A percentile compares a stretch with the other conserved stretches of the same genome.
Evolutionary conservation across 2,797 vertebrate genomes (phyloP).

Genomic region (Pitangus sulphuratus): DNA sequence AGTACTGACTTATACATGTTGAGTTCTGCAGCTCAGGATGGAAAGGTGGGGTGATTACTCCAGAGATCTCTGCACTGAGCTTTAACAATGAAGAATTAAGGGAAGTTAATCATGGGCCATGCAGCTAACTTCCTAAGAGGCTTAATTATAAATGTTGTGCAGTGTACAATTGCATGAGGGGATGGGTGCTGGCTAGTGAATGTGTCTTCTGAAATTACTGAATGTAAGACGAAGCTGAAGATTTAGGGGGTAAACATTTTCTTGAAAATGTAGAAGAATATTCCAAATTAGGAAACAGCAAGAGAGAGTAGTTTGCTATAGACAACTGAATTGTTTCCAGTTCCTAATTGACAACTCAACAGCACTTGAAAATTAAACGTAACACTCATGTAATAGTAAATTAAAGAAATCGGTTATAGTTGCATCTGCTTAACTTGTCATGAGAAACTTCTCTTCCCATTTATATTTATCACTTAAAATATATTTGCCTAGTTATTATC

Average conservation of each 20-base stretch:
- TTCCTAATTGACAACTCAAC: neutral
- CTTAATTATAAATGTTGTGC: slow-evolving; percentile 61
- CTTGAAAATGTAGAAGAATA: neutral
- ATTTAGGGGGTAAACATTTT: neutral
- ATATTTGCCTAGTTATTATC: slow-evolving; percentile 9
- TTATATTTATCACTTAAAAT: neutral
- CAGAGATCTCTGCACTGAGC: slow-evolving; percentile 4
- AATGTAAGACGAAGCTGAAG: neutral
- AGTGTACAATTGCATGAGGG: neutral
- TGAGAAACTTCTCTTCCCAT: neutral
- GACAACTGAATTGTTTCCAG: neutral
- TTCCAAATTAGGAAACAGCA: neutral
- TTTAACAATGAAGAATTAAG: slow-evolving; percentile 50
- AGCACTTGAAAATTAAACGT: neutral
- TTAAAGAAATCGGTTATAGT: neutral
- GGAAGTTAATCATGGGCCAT: slow-evolving; percentile 10
- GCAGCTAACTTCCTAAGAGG: slow-evolving; percentile 49
- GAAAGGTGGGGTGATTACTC: slow-evolving; percentile 12
- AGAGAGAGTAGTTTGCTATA: neutral
- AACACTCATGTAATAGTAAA: neutral
- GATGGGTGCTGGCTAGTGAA: slow-evolving; percentile 6
- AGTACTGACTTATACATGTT: neutral
- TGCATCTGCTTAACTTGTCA: slow-evolving; percentile 18
- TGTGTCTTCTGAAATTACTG: slow-evolving; percentile 33
- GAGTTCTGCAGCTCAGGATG: neutral